phyloP scores from a whole-genome alignment of 2,113 vertebrate genomes.

The Herpailurus yagouaroundi region DNA sequence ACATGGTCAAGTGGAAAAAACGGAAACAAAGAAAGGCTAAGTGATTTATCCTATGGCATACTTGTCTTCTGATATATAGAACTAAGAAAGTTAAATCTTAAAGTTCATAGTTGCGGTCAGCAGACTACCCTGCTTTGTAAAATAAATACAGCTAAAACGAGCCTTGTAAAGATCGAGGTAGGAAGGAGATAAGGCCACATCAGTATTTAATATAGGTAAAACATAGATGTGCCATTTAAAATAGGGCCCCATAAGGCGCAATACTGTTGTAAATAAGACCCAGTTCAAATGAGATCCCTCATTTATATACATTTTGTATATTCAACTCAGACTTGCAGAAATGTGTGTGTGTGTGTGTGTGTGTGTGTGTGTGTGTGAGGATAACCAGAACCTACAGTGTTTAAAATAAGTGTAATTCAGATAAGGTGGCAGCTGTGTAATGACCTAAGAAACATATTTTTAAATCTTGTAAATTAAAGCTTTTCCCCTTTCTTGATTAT shows the following conservation, averaged over 20 bases:
- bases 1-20: constrained; percentile 55
- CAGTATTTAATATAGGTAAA: constrained; percentile 45
- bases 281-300: background rate
- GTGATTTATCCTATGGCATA: constrained; percentile 62
- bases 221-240: background rate
- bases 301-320: constrained; percentile 31
- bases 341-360: background rate
- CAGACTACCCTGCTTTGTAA: constrained; percentile 47
- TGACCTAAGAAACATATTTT: constrained; percentile 36
- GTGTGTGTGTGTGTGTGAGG: background rate
- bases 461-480: constrained; percentile 45
- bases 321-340: background rate
- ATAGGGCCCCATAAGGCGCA: background rate
- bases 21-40: constrained; percentile 72
- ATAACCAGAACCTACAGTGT: constrained; percentile 43
- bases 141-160: constrained; percentile 46
- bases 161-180: constrained; percentile 9
- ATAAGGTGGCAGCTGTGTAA: constrained; percentile 57
- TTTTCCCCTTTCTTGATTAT: constrained; percentile 52
- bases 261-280: background rate
- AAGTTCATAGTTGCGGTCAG: constrained; percentile 1
- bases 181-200: background rate
- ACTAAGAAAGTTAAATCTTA: constrained; percentile 56
- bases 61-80: constrained; percentile 45
- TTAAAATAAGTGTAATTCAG: constrained; percentile 52